Evolutionary conservation across 2,888 invertebrate genomes (phyloP).

Genomic region (Chesias legatella): DNA sequence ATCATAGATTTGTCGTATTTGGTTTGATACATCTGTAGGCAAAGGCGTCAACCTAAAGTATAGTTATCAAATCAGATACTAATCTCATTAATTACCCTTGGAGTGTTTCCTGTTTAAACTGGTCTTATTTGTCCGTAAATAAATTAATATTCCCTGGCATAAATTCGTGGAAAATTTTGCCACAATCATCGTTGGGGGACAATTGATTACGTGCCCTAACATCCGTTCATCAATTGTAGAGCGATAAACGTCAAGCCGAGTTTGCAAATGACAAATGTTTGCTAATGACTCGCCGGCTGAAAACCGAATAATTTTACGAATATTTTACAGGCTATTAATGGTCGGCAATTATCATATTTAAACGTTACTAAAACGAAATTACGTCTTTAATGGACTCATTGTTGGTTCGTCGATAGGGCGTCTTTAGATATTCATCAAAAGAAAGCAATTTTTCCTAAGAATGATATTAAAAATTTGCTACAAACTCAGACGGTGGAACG

Average conservation of each 20-base stretch:
- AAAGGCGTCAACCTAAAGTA: not conserved
- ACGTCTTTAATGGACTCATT: slow-evolving; percentile 37
- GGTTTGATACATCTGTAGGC: too few species aligned
- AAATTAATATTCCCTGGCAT: slow-evolving; percentile 42
- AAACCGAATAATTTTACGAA: slow-evolving; percentile 60
- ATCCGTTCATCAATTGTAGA: slow-evolving; percentile 72
- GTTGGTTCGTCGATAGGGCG: slow-evolving; percentile 28
- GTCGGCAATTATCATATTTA: slow-evolving; percentile 46
- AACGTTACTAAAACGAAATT: slow-evolving; percentile 40
- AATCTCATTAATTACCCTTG: slow-evolving; percentile 18
- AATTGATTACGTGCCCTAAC: slow-evolving; percentile 69
- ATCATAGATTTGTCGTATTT: too few species aligned
- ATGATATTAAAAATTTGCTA: slow-evolving; percentile 16
- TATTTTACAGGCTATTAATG: slow-evolving; percentile 52
- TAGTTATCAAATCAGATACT: slow-evolving; percentile 9
- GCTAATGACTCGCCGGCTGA: slow-evolving; percentile 64
- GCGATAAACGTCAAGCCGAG: slow-evolving; percentile 70
- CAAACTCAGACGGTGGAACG: slow-evolving; percentile 18
- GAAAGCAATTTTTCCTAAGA: slow-evolving; percentile 18
- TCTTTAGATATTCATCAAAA: slow-evolving; percentile 16
- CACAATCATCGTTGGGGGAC: slow-evolving; percentile 59
- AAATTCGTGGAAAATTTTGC: slow-evolving; percentile 48
- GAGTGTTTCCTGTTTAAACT: slow-evolving; percentile 27
- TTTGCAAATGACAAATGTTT: slow-evolving; percentile 75
- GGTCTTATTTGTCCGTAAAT: slow-evolving; percentile 30